Evolutionary conservation across 2,888 invertebrate species (phyloP).

Genomic region (Lingula anatina): DNA sequence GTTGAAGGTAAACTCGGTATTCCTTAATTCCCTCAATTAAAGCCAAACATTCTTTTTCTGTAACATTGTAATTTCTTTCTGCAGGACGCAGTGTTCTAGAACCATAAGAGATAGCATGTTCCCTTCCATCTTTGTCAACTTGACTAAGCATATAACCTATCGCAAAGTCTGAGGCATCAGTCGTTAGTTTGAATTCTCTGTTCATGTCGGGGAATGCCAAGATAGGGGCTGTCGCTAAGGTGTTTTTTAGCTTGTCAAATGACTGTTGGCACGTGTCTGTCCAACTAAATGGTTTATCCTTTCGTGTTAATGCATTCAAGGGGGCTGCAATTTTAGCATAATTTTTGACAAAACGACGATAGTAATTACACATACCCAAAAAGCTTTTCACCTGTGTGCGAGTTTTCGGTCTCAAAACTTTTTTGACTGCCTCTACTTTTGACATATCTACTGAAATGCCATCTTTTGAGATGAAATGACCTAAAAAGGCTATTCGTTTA

Average conservation of each 20-base stretch:
- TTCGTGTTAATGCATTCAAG: constrained; percentile 24
- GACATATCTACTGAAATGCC: not conserved
- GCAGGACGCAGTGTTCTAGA: constrained; percentile 4
- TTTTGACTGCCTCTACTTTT: not conserved
- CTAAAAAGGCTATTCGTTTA: not conserved
- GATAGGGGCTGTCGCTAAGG: constrained; percentile 2
- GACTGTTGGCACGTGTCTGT: constrained; percentile 20
- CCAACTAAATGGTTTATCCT: constrained; percentile 22
- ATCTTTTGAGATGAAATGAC: constrained; percentile 1
- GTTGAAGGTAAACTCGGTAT: constrained; percentile 10
- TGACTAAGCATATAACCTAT: constrained; percentile 17
- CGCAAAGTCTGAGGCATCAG: constrained; percentile 6
- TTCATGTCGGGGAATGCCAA: too few species aligned
- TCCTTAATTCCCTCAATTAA: constrained; percentile 12
- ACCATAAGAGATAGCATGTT: constrained; percentile 14
- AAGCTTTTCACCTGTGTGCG: not conserved
- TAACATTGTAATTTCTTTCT: constrained; percentile 8
- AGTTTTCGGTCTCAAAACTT: not conserved
- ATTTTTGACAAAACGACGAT: constrained; percentile 33
- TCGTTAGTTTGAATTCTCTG: too few species aligned
- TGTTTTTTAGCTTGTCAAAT: constrained; percentile 25
- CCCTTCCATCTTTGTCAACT: constrained; percentile 8
- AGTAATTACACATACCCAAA: constrained; percentile 27
- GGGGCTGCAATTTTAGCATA: constrained; percentile 22
- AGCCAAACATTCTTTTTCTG: constrained; percentile 12